These are phyloP conservation scores for Leptinotarsa tumamoca DNA, from an alignment of 2,888 invertebrate genomes.

Conservation along the genomic window DNA sequence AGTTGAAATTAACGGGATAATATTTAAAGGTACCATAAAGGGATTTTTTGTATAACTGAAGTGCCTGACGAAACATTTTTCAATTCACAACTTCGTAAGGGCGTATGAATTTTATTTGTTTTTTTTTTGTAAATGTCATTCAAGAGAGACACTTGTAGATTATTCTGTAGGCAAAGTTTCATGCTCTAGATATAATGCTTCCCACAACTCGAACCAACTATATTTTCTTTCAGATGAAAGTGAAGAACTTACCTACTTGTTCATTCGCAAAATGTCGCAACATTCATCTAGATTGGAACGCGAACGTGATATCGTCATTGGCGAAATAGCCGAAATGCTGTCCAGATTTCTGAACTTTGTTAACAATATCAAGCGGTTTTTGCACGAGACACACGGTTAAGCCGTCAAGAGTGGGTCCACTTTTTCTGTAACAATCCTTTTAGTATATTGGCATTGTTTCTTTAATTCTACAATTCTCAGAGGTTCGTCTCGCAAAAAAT, in stretches of 20 bases:
- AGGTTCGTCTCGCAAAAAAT: constrained; percentile 59
- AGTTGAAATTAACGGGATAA: too few relatives aligned
- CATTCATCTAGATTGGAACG: background rate
- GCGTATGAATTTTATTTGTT: too few relatives aligned
- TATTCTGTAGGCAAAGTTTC: too few relatives aligned
- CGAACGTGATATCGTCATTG: background rate
- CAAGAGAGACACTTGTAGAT: too few relatives aligned
- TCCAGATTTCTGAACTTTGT: constrained; percentile 50
- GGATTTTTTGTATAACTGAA: too few relatives aligned
- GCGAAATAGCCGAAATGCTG: constrained; percentile 45
- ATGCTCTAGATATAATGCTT: too few relatives aligned
- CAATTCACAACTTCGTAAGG: too few relatives aligned
- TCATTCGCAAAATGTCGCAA: background rate
- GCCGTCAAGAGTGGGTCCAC: constrained; percentile 50
- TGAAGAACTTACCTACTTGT: too few relatives aligned
- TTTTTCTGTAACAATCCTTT: constrained; percentile 54
- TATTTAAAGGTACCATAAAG: too few relatives aligned
- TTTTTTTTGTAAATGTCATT: too few relatives aligned
- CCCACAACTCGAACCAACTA: background rate
- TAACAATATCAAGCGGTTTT: constrained; percentile 46
- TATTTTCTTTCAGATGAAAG: too few relatives aligned
- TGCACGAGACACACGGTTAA: constrained; percentile 45
- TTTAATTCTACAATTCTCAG: constrained; percentile 62
- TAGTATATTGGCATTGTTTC: constrained; percentile 60
- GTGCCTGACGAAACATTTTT: too few relatives aligned